Conservation (phyloP, 2,113 vertebrate species). For the Python bivittatus region DNA sequence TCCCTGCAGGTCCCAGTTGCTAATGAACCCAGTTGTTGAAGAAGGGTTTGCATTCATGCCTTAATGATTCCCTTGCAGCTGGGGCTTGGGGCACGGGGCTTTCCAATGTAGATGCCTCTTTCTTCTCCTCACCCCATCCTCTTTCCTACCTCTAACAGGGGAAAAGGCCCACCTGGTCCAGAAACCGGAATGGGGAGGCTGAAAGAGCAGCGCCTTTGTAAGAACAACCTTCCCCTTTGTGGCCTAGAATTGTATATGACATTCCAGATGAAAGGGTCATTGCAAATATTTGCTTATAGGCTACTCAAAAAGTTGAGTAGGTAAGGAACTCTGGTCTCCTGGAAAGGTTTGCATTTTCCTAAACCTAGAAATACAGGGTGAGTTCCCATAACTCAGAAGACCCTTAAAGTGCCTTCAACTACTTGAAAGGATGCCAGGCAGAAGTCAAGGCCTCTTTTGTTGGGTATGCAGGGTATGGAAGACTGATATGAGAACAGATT, state of each 20-base stretch:
- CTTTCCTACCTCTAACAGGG: background rate
- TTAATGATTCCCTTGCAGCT: conserved; percentile 16
- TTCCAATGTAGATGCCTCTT: background rate
- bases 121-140: background rate
- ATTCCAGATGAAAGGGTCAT: background rate
- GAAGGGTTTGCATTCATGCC: conserved; percentile 23
- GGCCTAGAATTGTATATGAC: background rate
- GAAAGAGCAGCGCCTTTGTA: background rate
- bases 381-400: background rate
- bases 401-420: no score
- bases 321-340: background rate
- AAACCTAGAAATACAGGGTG: background rate
- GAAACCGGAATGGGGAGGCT: background rate
- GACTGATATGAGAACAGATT: no score
- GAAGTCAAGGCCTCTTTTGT: no score
- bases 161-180: conserved; percentile 5
- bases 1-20: background rate
- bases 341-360: background rate
- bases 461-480: no score
- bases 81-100: background rate
- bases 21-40: conserved; percentile 4
- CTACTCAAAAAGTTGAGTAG: background rate
- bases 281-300: background rate
- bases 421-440: no score
- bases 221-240: background rate